Base-by-base conservation (phyloP, 2,797 vertebrate genomes). In the Enteromius fasciolatus region DNA sequence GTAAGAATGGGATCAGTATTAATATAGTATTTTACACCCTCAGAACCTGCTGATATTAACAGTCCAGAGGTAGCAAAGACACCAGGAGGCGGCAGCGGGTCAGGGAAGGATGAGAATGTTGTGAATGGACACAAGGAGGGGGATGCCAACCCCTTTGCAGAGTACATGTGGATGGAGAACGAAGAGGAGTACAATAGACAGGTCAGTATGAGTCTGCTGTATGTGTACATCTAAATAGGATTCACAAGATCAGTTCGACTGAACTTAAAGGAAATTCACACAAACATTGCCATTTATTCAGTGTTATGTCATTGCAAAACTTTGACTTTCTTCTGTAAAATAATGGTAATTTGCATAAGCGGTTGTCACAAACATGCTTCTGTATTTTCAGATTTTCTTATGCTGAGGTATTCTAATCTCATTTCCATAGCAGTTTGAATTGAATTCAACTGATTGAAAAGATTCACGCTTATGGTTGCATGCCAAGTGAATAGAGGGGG, bases 161-260 rank as follows among this genome's bases (percentile, higher is more conserved):
- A 96, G 83, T 96, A 95, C 90, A 95, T 96, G 96, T 96, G 96
- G 96, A 96, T 96, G 96, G 96, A 96, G 86, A 95, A 96, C 0
- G 95, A 96, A 68, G 96, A 96, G 75, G 96, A 96, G 74, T 96
- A 96, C 89, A 93, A 96, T 86, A 92, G 95, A 78, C 95, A 96
- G 95, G 95, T 96, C 73, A 57, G 85, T 83, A 28, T 63, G 5
- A 66, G 15, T 4, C 20, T 57, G 52, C 10, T 61, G 7, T 8
- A 23, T 31, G 36, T 46, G 4, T 61, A n/a, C 28, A 59, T 41
- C 41, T 46, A 25, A 15, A 69, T 23, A 14, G 31, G 31, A 39
- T 36, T 57, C 14, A 23, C 33, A 44, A 18, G 31, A 14, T 63
- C 23, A 14, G 3, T 18, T 33, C 9, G 8, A 18, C 1, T 17